These are phyloP conservation scores for Proteles cristata DNA, from an alignment of 2,113 vertebrate genomes.

Conservation along the genomic window DNA sequence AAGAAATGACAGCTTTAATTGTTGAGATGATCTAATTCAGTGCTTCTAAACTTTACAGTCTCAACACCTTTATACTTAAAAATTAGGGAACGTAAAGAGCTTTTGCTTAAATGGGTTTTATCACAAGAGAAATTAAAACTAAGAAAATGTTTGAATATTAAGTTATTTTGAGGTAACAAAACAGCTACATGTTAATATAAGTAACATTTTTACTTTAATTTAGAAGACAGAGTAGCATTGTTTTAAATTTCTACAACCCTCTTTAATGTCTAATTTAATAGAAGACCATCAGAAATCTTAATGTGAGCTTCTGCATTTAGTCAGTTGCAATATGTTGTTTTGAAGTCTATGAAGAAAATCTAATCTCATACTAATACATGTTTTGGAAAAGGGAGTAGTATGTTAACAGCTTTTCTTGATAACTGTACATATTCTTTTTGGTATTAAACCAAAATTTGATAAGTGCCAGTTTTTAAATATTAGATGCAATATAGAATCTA, in stretches of 20 bases:
- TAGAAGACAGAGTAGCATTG: neutral
- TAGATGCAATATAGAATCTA: neutral
- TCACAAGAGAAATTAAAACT: neutral
- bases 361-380: neutral
- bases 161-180: neutral
- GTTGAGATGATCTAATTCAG: neutral
- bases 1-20: constrained; percentile 22
- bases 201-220: neutral
- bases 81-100: neutral
- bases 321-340: neutral
- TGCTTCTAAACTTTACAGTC: constrained; percentile 11
- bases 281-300: neutral
- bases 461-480: neutral
- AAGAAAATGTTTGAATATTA: neutral
- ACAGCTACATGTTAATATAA: neutral
- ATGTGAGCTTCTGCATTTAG: neutral
- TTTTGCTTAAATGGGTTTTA: neutral
- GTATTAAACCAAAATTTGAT: neutral
- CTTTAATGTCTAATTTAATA: neutral
- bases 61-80: neutral
- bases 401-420: neutral
- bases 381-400: neutral
- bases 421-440: neutral
- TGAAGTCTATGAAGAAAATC: constrained; percentile 9
- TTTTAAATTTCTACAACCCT: constrained; percentile 12